Evolutionary conservation across 2,113 vertebrate species (phyloP), one percentile per base, ranked within the genome.

Genomic region (Pomatostomus ruficeps): DNA sequence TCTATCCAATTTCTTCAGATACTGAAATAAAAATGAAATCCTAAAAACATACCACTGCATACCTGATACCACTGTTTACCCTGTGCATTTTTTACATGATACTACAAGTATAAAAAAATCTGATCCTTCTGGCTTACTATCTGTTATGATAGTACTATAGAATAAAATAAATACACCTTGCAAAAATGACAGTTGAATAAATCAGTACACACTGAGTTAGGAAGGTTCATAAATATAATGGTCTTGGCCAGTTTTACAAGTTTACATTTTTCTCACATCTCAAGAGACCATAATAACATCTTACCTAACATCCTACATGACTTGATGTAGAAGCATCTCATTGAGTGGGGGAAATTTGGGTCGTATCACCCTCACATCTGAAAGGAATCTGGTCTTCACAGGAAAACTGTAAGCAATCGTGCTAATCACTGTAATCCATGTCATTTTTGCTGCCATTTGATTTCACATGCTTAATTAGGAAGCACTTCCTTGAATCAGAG

Each of bases 11-110:
- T 85, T 83, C 48, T 91, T 49, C 26, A 79, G 61, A 61, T 11
- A 84, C 3, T 1, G 0, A 90, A 96, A 95, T 76, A 46, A 80
- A 93, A 94, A 48, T 63, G 24, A 63, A 96, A 94, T 71, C 57
- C 62, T 42, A 54, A 43, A 71, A 26, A 59, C 25, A 46, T 25
- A 71, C n/a, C n/a, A 36, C 4, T 63, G 43, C 3, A 12, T 36
- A 45, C 22, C 23, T 45, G 29, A 3, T 43, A 78, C 15, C 15
- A n/a, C 2, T 26, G 15, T 67, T 18, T 33, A 51, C 4, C 9
- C 25, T 1, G 1, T 6, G 5, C 9, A n/a, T 67, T 78, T 46
- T 67, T 83, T 5, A 81, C 78, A 19, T 40, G 13, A 72, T 38
- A 42, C 8, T 35, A 7, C 31, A 85, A n/a, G 12, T 28, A 59